Conservation (phyloP, 2,113 vertebrate species). For the Sisor rabdophorus region DNA sequence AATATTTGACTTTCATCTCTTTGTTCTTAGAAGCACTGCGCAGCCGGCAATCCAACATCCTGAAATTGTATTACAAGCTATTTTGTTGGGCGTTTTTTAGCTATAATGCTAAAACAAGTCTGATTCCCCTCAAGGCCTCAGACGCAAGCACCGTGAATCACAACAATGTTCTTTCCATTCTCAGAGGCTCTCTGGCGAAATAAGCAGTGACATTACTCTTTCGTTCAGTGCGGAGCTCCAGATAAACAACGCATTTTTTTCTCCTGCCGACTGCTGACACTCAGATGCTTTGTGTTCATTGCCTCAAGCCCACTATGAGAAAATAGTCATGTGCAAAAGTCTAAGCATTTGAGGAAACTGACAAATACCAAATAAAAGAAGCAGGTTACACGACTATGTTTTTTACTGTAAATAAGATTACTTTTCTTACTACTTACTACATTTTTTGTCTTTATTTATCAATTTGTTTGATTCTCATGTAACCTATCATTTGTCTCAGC, state of each 20-base stretch:
- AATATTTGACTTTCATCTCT: background rate
- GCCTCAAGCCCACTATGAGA: background rate
- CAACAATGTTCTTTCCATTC: background rate
- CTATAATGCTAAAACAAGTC: background rate
- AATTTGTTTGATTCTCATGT: no score
- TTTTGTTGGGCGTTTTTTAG: background rate
- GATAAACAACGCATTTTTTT: slow-evolving; percentile 7
- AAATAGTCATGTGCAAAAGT: background rate
- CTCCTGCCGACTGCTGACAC: background rate
- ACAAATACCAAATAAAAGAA: no score
- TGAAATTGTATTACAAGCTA: slow-evolving; percentile 7
- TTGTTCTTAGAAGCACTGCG: no score
- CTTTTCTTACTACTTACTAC: no score
- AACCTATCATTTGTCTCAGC: no score
- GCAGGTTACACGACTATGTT: no score
- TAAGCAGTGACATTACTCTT: background rate
- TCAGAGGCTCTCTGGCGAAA: background rate
- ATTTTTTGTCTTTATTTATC: no score
- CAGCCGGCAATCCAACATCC: background rate
- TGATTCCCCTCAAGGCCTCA: background rate
- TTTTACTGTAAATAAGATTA: no score
- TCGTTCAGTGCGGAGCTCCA: background rate
- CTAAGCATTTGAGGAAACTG: no score
- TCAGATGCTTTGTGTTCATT: background rate
- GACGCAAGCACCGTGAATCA: background rate